A percentile compares a stretch with the other conserved stretches of the same genome.
Evolutionary conservation across 2,888 invertebrate species (phyloP).

Genomic region (Flexamia atlantica): DNA sequence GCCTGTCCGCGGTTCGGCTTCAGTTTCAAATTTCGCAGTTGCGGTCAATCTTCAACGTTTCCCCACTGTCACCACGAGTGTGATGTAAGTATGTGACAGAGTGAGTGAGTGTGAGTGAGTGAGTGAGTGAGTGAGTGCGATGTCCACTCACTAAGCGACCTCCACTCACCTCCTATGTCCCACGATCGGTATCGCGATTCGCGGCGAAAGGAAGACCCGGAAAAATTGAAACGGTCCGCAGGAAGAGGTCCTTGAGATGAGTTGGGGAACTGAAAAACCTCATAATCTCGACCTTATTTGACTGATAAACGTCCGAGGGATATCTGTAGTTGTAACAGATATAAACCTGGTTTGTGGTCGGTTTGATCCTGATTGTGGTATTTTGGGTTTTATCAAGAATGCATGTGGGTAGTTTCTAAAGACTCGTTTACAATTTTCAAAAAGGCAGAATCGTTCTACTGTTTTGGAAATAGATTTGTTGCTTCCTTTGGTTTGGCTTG

Average conservation of each 20-base stretch:
- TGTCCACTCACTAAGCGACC: slow-evolving; percentile 5
- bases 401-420: no score
- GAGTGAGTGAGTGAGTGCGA: slow-evolving; percentile 22
- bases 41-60: background rate
- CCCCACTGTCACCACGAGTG: background rate
- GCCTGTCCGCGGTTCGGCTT: background rate
- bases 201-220: slow-evolving; percentile 32
- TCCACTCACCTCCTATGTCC: slow-evolving; percentile 12
- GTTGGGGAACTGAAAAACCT: slow-evolving; percentile 4
- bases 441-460: no score
- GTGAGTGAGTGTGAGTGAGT: background rate
- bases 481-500: no score
- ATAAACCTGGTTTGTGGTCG: background rate
- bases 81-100: slow-evolving; percentile 6
- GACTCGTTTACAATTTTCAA: no score
- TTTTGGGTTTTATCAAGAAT: no score
- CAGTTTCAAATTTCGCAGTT: background rate
- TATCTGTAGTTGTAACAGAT: background rate
- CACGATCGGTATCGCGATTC: slow-evolving; percentile 21
- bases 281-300: slow-evolving; percentile 28
- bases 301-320: background rate
- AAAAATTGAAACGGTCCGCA: slow-evolving; percentile 15
- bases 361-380: background rate
- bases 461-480: no score
- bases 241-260: slow-evolving; percentile 28